A percentile compares a stretch with the other conserved stretches of the same genome.
Evolutionary conservation across 2,797 vertebrate species (phyloP).

Genomic region (Propithecus deckenii): DNA sequence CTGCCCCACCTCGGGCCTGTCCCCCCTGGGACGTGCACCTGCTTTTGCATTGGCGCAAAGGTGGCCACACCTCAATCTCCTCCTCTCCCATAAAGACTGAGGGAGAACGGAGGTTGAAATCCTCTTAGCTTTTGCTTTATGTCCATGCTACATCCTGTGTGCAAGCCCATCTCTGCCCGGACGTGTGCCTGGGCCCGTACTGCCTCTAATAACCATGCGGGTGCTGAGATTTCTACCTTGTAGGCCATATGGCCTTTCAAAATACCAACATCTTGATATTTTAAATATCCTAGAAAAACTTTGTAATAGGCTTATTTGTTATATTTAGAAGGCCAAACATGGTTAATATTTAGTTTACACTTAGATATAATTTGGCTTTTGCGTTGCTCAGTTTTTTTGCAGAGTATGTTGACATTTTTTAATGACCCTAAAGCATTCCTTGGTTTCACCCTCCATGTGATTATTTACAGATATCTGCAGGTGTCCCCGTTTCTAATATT

Average conservation of each 20-base stretch:
- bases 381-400: neutral
- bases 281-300: neutral
- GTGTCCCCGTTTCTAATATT: neutral
- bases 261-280: neutral
- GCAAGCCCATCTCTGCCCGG: neutral
- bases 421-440: neutral
- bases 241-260: neutral
- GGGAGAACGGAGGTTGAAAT: no score
- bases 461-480: neutral
- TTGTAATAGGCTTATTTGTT: neutral
- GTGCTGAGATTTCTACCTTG: neutral
- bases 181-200: neutral
- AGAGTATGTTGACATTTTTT: neutral
- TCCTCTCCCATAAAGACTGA: neutral
- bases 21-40: neutral
- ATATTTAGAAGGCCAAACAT: neutral
- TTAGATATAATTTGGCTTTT: neutral
- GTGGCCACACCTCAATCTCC: neutral
- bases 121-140: neutral
- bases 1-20: neutral
- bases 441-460: neutral
- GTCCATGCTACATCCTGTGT: fast-evolving
- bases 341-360: neutral
- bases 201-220: fast-evolving
- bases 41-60: neutral